Conservation (phyloP, 2,797 vertebrate species). For the Poecile montanus region DNA sequence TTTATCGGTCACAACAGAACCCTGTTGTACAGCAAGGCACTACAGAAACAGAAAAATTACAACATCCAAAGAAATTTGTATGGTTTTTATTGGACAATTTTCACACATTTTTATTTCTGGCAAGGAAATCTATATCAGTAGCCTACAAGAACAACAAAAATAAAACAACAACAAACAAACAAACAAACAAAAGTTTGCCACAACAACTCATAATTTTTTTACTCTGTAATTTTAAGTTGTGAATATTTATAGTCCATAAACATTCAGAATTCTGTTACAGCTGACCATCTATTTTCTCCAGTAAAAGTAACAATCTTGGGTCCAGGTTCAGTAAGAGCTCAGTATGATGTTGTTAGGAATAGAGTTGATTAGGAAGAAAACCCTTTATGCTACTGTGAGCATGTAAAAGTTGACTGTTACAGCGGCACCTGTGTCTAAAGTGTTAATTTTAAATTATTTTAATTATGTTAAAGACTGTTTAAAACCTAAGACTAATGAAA, state of each 20-base stretch:
- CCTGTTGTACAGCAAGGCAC: not conserved
- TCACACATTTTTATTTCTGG: not conserved
- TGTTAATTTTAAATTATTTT: slow-evolving; percentile 18
- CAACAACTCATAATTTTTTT: not conserved
- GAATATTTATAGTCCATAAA: not conserved
- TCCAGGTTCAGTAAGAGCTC: not conserved
- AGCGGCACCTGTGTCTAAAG: not conserved
- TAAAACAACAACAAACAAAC: not conserved
- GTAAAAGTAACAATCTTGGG: not conserved
- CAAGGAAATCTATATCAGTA: not conserved
- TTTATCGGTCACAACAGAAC: not conserved
- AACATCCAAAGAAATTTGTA: not conserved
- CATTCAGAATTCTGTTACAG: not conserved
- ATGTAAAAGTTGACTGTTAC: not conserved
- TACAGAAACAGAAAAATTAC: not conserved
- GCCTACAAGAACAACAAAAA: not conserved
- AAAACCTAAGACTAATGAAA: not conserved
- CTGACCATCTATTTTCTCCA: not conserved
- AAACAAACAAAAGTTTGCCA: not conserved
- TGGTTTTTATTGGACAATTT: not conserved
- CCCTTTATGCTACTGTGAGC: not conserved
- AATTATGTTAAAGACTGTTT: not conserved
- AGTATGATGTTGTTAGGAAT: not conserved
- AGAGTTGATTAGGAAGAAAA: not conserved
- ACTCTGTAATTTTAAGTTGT: not conserved